A percentile compares a stretch with the other conserved stretches of the same genome.
phyloP scores from a whole-genome alignment of 2,888 invertebrate species.

The Nipponacmea schrenckii region DNA sequence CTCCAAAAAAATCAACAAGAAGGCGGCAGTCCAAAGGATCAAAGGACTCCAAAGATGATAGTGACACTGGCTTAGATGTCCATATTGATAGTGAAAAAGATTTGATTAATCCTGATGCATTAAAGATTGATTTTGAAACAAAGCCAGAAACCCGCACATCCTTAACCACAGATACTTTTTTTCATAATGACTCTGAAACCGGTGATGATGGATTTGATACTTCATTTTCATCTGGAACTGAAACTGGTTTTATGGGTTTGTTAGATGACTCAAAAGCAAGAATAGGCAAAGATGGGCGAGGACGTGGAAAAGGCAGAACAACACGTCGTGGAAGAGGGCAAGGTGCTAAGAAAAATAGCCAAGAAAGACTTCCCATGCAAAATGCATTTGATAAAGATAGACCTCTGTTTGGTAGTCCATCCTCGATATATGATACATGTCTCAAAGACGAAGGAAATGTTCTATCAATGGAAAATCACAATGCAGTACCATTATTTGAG shows the following conservation, averaged over 20 bases:
- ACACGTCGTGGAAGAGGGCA: neutral
- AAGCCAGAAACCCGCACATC: neutral
- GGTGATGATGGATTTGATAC: neutral
- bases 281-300: neutral
- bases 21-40: constrained; percentile 17
- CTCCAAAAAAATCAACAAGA: neutral
- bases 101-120: neutral
- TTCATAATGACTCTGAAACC: neutral
- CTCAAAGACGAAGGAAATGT: neutral
- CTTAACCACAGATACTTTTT: neutral
- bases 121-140: neutral
- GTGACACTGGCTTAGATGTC: constrained; percentile 9
- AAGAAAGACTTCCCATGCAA: neutral
- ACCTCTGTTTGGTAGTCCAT: neutral
- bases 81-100: neutral
- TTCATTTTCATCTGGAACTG: neutral
- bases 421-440: neutral
- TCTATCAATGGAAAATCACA: neutral
- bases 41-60: constrained; percentile 20
- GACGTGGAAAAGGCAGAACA: neutral
- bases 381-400: neutral
- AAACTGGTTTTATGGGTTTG: neutral
- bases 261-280: neutral
- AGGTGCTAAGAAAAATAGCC: neutral
- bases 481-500: neutral